These are phyloP conservation scores for Noctua janthe DNA, from an alignment of 2,888 invertebrate species.

Conservation along the genomic window DNA sequence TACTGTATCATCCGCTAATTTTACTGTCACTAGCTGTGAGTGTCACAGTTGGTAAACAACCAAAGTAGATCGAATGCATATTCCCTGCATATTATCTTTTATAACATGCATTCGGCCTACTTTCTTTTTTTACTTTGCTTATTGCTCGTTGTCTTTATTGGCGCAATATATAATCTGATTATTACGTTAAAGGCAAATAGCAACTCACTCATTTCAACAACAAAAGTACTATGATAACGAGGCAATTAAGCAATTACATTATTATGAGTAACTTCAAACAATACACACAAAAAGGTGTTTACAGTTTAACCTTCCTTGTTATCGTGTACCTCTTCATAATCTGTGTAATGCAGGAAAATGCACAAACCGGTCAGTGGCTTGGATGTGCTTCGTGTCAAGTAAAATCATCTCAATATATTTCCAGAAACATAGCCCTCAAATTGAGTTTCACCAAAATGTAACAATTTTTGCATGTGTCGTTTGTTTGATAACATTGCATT, in stretches of 20 bases:
- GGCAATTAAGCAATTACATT: constrained; percentile 44
- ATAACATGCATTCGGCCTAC: constrained; percentile 77
- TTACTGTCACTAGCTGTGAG: constrained; percentile 91
- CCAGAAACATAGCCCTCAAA: constrained; percentile 29
- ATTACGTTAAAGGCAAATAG: constrained; percentile 72
- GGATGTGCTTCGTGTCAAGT: constrained; percentile 65
- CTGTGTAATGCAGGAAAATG: constrained; percentile 33
- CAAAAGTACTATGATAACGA: constrained; percentile 56
- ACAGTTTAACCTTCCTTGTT: constrained; percentile 49
- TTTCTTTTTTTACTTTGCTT: constrained; percentile 77
- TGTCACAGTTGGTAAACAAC: constrained; percentile 88
- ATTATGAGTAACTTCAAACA: constrained; percentile 26
- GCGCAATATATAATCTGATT: constrained; percentile 36
- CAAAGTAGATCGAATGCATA: constrained; percentile 78
- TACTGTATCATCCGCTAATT: constrained; percentile 88
- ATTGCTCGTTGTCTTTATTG: constrained; percentile 76
- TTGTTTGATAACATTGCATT: constrained; percentile 57
- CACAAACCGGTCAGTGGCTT: constrained; percentile 53
- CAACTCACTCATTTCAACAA: constrained; percentile 73
- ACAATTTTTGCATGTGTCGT: constrained; percentile 58
- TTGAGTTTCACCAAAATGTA: constrained; percentile 31
- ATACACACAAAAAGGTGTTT: constrained; percentile 13
- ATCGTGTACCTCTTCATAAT: constrained; percentile 50
- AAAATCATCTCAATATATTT: constrained; percentile 41
- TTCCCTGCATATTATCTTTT: background rate